phyloP scores from a whole-genome alignment of 1,140 invertebrate species.

The Thalassaphorura encarpata region DNA sequence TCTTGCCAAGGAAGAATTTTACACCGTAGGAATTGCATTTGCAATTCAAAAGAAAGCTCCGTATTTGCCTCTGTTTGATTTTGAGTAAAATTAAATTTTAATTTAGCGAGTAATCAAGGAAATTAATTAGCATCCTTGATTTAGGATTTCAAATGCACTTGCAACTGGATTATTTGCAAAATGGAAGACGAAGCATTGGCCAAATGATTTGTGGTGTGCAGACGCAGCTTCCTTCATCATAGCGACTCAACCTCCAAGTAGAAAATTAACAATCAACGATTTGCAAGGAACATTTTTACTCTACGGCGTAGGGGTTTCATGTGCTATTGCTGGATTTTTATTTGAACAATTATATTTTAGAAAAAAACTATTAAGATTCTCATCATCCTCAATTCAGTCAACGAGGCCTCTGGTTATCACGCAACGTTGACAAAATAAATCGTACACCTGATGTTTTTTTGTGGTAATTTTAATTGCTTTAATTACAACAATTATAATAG shows the following conservation, averaged over 20 bases:
- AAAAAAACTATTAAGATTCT: no score
- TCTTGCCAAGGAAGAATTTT: conserved; percentile 34
- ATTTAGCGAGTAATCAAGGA: neutral
- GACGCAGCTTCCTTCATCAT: conserved; percentile 25
- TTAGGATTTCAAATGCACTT: conserved; percentile 19
- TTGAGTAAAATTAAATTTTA: conserved; percentile 30
- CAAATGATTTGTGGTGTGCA: conserved; percentile 17
- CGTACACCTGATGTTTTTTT: no score
- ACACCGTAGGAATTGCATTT: conserved; percentile 34
- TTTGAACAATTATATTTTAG: no score
- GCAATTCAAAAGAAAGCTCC: conserved; percentile 29
- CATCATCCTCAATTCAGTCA: no score
- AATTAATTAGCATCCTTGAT: neutral
- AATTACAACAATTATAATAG: neutral
- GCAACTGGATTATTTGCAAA: conserved; percentile 28
- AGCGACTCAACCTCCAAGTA: conserved; percentile 10
- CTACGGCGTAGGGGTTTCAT: conserved; percentile 3
- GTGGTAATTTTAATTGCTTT: no score
- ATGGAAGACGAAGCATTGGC: conserved; percentile 28
- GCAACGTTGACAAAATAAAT: no score
- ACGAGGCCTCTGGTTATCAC: no score
- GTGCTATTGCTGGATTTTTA: conserved; percentile 8
- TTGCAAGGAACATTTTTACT: conserved; percentile 22
- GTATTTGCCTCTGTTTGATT: conserved; percentile 30
- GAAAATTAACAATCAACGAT: conserved; percentile 22